Evolutionary conservation across 2,888 invertebrate species (phyloP).

Genomic region (Macrostomum cliftonense): DNA sequence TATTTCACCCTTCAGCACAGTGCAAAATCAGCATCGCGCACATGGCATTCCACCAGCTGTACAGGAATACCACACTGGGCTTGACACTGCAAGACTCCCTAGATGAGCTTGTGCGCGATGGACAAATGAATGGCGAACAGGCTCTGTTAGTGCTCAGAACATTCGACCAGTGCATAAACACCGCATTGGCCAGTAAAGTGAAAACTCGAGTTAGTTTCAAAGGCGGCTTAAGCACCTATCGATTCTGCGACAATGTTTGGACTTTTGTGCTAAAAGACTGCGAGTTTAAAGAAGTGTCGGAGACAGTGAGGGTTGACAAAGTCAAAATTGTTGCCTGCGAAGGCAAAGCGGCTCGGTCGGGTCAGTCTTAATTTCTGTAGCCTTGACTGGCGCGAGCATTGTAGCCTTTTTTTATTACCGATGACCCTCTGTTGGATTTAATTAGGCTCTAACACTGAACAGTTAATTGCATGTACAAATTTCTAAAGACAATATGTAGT

Average conservation of each 20-base stretch:
- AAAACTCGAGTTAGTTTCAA: slow-evolving; percentile 73
- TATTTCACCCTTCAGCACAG: too few species aligned
- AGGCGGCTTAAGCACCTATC: slow-evolving; percentile 50
- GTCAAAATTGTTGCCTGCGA: slow-evolving; percentile 38
- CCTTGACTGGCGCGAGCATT: too few species aligned
- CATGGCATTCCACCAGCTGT: slow-evolving; percentile 79
- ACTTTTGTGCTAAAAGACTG: slow-evolving; percentile 95
- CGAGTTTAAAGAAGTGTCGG: slow-evolving; percentile 77
- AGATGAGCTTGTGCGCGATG: slow-evolving; percentile 72
- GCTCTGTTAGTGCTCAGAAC: slow-evolving; percentile 47
- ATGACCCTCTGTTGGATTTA: too few species aligned
- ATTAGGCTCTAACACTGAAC: too few species aligned
- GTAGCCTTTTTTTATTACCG: too few species aligned
- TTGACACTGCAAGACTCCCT: slow-evolving; percentile 89
- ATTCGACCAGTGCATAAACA: slow-evolving; percentile 90
- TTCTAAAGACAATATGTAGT: too few species aligned
- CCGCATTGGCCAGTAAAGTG: slow-evolving; percentile 62
- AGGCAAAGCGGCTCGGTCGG: slow-evolving; percentile 23
- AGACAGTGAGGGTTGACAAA: slow-evolving; percentile 28
- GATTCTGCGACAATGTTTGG: slow-evolving; percentile 99
- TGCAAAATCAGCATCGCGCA: too few species aligned
- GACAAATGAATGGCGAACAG: slow-evolving; percentile 49
- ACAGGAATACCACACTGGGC: slow-evolving; percentile 87
- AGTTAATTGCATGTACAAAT: too few species aligned
- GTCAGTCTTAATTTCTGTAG: too few species aligned